Evolutionary conservation across 2,797 vertebrate species (phyloP).

Genomic region (Acridotheres tristis): DNA sequence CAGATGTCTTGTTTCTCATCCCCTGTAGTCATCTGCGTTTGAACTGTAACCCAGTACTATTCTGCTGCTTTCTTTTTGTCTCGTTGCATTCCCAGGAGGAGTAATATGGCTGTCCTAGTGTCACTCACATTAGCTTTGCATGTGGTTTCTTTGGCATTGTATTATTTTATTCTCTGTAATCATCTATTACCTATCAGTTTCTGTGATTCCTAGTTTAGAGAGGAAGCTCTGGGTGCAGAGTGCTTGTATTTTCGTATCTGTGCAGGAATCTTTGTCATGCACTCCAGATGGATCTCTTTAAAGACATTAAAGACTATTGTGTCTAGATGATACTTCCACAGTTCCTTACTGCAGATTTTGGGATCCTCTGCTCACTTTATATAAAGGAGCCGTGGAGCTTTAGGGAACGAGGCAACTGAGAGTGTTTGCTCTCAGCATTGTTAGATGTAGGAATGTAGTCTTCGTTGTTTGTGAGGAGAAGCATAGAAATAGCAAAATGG

Average conservation of each 20-base stretch:
- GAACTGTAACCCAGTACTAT: background rate
- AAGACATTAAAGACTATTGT: background rate
- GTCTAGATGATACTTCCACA: background rate
- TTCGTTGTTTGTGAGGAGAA: background rate
- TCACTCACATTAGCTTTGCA: background rate
- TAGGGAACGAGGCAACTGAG: background rate
- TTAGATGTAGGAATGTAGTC: background rate
- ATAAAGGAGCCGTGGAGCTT: background rate
- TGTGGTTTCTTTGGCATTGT: background rate
- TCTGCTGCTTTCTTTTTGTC: background rate
- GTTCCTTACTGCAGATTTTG: background rate
- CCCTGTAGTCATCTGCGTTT: rapidly evolving
- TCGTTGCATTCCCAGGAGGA: background rate
- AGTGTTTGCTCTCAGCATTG: background rate
- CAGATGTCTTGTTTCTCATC: background rate
- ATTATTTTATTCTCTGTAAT: background rate
- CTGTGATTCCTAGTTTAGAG: background rate
- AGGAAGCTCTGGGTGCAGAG: background rate
- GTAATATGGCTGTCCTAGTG: background rate
- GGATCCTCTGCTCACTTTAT: background rate
- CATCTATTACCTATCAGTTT: background rate
- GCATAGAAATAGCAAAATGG: background rate
- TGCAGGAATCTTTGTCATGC: background rate
- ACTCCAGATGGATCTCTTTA: background rate
- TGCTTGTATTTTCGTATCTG: background rate